Evolutionary conservation across 2,888 invertebrate species (phyloP), one percentile per base, ranked within the genome.

Genomic region (Sarcophaga rosellei): DNA sequence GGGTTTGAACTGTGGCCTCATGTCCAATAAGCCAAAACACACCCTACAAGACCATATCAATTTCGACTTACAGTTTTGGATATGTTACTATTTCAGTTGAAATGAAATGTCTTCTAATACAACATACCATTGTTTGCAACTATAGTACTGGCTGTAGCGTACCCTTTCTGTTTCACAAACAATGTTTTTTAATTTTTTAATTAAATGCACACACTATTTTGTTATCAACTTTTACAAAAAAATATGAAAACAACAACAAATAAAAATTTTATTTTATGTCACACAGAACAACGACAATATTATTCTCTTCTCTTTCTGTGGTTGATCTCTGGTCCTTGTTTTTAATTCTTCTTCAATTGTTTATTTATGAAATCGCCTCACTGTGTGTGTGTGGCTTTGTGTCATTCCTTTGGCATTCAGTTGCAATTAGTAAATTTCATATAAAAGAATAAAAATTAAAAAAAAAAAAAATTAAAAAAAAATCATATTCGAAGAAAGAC

Each of bases 351-450:
- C 47, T 53, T 53, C 53, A 53, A 53, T 53, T 53, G 17, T 53
- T 53, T 53, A 53, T 53, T 53, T 53, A 53, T 53, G 53, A 15
- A 53, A 12, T 53, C 17, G 17, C 53, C 8, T 17, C 5, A 17
- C 3, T 4, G 17, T 17, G 15, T 17, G 53, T 17, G 17, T 53
- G 53, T 53, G 53, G 17, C 53, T 15, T 17, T 53, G 53, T 12
- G 53, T 4, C 4, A 53, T 4, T 53, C 17, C 17, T 53, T 63
- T 66, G 57, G 21, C 66, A 35, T 53, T 23, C 25, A 66, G 53
- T 66, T 66, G 47, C n/a, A 44, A 59, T 77, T 68, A 77, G 68
- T 77, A 45, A 59, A 77, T 77, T 77, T 59, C 20, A n/a, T 4
- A 68, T 35, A 66, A 77, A 23, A 53, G 47, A 63, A 62, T 20